A percentile compares a stretch with the other conserved stretches of the same genome.
Evolutionary conservation across 2,113 vertebrate genomes (phyloP).

Genomic region (Scophthalmus maximus): DNA sequence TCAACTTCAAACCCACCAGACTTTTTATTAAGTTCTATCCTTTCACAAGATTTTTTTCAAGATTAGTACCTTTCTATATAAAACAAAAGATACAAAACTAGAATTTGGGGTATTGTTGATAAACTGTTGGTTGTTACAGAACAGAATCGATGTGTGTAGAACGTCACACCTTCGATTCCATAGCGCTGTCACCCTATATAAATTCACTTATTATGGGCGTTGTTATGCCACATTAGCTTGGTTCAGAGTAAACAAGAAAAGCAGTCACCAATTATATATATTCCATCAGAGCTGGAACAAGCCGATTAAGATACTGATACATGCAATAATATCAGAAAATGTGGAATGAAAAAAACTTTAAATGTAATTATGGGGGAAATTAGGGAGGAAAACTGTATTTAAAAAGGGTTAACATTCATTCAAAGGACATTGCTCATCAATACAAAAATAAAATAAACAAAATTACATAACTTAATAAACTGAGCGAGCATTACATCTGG

Average conservation of each 20-base stretch:
- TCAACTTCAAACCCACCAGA: neutral
- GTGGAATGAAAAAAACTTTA: neutral
- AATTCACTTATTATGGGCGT: neutral
- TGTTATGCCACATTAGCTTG: neutral
- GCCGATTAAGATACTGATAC: neutral
- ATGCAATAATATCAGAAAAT: neutral
- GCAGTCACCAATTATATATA: neutral
- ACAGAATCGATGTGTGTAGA: too few species aligned
- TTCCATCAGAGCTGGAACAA: neutral
- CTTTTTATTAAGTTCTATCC: neutral
- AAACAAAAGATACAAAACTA: too few species aligned
- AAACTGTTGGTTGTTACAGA: too few species aligned
- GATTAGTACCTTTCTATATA: too few species aligned
- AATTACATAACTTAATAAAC: neutral
- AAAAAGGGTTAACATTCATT: neutral
- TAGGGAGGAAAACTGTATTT: neutral
- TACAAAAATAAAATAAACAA: neutral
- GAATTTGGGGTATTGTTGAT: too few species aligned
- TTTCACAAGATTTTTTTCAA: too few species aligned
- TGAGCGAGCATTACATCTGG: neutral
- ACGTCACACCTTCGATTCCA: neutral
- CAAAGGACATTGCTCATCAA: neutral
- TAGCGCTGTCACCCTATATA: neutral
- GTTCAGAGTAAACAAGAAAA: neutral
- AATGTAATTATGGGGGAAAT: neutral